Percentiles rank a stretch among this genome's conserved stretches.
Conservation (phyloP, 2,797 vertebrate species). For the Gallinago nigripennis region DNA sequence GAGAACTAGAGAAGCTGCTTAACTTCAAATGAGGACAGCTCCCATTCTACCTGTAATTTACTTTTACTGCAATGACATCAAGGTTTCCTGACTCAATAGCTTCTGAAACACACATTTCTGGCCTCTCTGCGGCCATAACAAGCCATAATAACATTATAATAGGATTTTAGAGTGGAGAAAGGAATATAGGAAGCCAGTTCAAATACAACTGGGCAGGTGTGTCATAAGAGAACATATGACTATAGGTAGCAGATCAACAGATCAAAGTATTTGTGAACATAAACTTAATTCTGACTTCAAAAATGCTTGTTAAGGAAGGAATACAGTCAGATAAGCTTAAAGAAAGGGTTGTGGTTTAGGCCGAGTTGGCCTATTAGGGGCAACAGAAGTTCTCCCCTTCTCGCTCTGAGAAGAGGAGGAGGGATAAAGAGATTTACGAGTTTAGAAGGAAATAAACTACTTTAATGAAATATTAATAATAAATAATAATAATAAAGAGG, state of each 20-base stretch:
- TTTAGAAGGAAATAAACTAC: too few relatives aligned
- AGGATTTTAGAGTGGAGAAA: not conserved
- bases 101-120: not conserved
- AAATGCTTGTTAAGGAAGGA: not conserved
- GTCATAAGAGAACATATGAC: not conserved
- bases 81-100: not conserved
- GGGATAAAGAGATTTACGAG: too few relatives aligned
- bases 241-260: not conserved
- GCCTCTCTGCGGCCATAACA: not conserved
- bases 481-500: too few relatives aligned
- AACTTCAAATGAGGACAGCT: not conserved
- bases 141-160: not conserved
- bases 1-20: conserved; percentile 15
- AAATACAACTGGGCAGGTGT: not conserved
- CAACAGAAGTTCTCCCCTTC: too few relatives aligned
- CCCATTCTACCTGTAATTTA: not conserved
- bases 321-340: not conserved
- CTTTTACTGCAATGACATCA: not conserved
- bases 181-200: not conserved
- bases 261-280: not conserved
- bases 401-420: too few relatives aligned
- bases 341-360: not conserved
- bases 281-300: not conserved
- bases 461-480: too few relatives aligned
- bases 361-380: too few relatives aligned